Conservation (phyloP, 2,888 invertebrate genomes). For the Euclidia mi region DNA sequence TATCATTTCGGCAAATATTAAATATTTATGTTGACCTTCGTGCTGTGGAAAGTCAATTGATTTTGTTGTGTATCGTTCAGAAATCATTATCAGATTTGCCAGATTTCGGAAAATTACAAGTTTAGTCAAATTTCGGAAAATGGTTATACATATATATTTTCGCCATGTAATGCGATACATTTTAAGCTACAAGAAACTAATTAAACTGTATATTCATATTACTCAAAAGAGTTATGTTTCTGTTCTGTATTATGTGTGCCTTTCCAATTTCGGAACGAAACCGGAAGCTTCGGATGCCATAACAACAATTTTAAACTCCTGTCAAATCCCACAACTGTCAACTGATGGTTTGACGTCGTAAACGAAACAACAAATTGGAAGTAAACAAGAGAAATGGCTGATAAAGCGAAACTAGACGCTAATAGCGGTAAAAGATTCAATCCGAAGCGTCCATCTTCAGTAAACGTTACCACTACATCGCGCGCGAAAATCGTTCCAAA, state of each 20-base stretch:
- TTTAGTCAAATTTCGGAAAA: no score
- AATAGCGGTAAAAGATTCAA: conserved; percentile 62
- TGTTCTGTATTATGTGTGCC: background rate
- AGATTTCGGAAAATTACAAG: no score
- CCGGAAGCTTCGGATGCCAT: conserved; percentile 67
- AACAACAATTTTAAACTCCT: conserved; percentile 70
- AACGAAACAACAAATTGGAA: conserved; percentile 5
- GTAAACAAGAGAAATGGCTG: conserved; percentile 63
- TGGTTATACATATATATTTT: no score
- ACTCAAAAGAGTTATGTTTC: conserved; percentile 9
- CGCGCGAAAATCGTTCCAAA: conserved; percentile 55
- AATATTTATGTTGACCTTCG: conserved; percentile 27
- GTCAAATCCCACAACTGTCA: conserved; percentile 48
- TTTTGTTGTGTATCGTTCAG: conserved; percentile 18
- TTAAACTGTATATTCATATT: background rate
- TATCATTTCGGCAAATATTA: background rate
- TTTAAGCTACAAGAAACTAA: no score
- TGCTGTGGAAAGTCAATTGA: conserved; percentile 26
- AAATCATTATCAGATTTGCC: no score
- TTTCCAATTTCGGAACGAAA: conserved; percentile 66
- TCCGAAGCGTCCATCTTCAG: conserved; percentile 66
- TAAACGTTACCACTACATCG: conserved; percentile 57
- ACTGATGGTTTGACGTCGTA: conserved; percentile 7
- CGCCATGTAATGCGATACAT: no score
- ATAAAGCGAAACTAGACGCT: conserved; percentile 69